phyloP scores from a whole-genome alignment of 2,888 invertebrate species.

The Phorcus lineatus region DNA sequence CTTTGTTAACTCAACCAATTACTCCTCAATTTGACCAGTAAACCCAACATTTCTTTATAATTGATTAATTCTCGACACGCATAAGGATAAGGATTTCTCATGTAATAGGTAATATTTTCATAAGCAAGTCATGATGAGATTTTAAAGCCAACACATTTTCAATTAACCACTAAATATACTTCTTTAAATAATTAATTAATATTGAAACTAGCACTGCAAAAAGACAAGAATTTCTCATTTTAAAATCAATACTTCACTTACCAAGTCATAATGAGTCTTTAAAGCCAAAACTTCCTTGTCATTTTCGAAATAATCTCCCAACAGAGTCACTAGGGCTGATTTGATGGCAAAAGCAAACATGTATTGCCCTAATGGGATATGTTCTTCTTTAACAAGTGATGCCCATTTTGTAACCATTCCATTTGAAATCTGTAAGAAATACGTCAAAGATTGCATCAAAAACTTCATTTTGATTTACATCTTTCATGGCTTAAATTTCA shows the following conservation, averaged over 20 bases:
- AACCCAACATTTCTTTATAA: too few species aligned
- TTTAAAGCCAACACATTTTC: too few species aligned
- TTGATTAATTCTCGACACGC: too few species aligned
- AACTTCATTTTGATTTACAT: background rate
- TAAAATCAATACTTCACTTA: constrained; percentile 41
- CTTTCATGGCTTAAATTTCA: background rate
- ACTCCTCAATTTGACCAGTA: too few species aligned
- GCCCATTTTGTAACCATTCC: constrained; percentile 67
- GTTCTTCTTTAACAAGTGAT: constrained; percentile 65
- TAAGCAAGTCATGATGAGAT: too few species aligned
- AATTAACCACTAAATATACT: too few species aligned
- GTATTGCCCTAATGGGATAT: constrained; percentile 69
- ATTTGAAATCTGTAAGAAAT: constrained; percentile 58
- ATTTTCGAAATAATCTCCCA: constrained; percentile 65
- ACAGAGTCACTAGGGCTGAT: constrained; percentile 52
- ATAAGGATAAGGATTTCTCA: too few species aligned
- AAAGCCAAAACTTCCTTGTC: constrained; percentile 67
- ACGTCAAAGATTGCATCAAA: background rate
- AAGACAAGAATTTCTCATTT: too few species aligned
- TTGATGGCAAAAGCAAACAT: constrained; percentile 70
- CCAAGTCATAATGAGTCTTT: constrained; percentile 64
- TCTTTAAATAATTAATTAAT: too few species aligned
- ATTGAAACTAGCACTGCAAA: too few species aligned
- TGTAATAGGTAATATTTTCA: too few species aligned
- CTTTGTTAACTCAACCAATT: too few species aligned